phyloP scores from a whole-genome alignment of 2,113 vertebrate genomes.

The Crotalus tigris region DNA sequence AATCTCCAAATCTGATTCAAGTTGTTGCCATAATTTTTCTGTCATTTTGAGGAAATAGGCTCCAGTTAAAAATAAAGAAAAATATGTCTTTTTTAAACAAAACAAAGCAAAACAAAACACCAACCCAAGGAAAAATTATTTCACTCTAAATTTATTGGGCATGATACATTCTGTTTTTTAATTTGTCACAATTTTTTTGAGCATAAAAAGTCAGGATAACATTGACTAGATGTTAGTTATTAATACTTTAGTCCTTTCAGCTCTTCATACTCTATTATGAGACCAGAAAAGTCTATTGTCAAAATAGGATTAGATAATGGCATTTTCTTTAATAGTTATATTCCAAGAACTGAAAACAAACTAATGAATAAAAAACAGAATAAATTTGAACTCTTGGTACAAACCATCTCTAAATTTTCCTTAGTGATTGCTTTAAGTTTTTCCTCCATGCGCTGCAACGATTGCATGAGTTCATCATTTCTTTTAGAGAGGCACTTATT shows the following conservation, averaged over 20 bases:
- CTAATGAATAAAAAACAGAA: not conserved
- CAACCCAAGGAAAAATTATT: not conserved
- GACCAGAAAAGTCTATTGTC: not conserved
- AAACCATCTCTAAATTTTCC: conserved; percentile 96
- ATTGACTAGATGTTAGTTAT: not conserved
- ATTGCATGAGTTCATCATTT: conserved; percentile 92
- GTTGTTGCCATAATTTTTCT: not conserved
- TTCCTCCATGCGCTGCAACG: conserved; percentile 92
- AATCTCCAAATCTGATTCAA: not conserved
- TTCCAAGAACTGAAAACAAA: conserved; percentile 5
- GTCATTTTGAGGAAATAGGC: not conserved
- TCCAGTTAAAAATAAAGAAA: not conserved
- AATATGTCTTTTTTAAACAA: not conserved
- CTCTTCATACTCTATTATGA: not conserved
- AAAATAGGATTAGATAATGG: not conserved
- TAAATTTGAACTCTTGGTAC: not conserved
- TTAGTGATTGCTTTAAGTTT: conserved; percentile 87
- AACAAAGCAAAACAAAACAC: not conserved
- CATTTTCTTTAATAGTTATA: not conserved
- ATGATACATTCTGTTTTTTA: not conserved
- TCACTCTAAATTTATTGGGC: not conserved
- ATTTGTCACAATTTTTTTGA: not conserved
- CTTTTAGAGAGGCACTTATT: conserved; percentile 94
- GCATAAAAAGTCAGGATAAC: not conserved
- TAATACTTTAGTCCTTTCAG: conserved; percentile 4